A percentile compares a stretch with the other conserved stretches of the same genome.
These are phyloP conservation scores for Synanthedon tipuliformis DNA, from an alignment of 2,888 invertebrate genomes.

Conservation along the genomic window DNA sequence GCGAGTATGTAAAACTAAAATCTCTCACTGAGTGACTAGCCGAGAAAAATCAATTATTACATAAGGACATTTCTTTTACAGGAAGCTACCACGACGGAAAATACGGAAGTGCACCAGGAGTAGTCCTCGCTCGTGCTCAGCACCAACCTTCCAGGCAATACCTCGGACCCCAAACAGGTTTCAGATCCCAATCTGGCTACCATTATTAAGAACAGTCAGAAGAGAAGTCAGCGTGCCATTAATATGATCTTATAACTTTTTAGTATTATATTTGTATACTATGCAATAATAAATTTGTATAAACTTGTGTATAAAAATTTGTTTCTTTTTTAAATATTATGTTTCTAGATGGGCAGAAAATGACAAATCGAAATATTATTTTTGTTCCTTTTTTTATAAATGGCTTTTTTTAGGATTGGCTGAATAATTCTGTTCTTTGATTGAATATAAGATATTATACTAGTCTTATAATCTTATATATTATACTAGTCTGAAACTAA, in stretches of 20 bases:
- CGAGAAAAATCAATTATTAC: too few species aligned
- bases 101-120: constrained; percentile 25
- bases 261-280: background rate
- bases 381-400: too few species aligned
- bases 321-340: background rate
- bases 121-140: constrained; percentile 29
- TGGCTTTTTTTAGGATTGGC: too few species aligned
- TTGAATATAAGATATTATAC: too few species aligned
- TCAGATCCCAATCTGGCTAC: constrained; percentile 22
- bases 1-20: too few species aligned
- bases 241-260: background rate
- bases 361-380: too few species aligned
- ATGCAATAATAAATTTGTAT: background rate
- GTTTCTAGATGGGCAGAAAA: too few species aligned
- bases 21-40: too few species aligned
- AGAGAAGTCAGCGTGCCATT: constrained; percentile 1
- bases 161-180: constrained; percentile 19
- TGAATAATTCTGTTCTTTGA: too few species aligned
- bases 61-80: constrained; percentile 15
- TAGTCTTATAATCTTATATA: too few species aligned
- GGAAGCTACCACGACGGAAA: constrained; percentile 53
- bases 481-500: too few species aligned
- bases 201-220: constrained; percentile 16
- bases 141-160: constrained; percentile 23
- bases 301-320: background rate